Conservation (phyloP, 1,140 invertebrate genomes). For the Drosophila subobscura region DNA sequence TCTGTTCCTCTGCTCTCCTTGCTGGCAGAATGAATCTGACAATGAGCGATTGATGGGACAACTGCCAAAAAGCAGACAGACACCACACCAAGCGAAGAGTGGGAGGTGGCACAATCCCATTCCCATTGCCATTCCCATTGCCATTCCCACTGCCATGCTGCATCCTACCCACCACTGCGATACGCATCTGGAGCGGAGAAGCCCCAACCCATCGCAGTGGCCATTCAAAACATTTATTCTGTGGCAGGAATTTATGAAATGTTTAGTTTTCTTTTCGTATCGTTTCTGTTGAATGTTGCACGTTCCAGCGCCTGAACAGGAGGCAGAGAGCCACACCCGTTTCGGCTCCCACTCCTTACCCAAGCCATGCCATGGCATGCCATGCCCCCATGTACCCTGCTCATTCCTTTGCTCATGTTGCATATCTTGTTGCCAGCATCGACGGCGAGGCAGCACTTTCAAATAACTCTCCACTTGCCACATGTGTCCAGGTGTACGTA, state of each 20-base stretch:
- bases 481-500: conserved; percentile 1
- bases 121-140: no score
- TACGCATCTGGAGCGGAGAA: conserved; percentile 44
- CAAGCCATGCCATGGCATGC: conserved; percentile 1
- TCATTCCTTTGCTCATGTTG: conserved; percentile 14
- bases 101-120: not conserved
- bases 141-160: no score
- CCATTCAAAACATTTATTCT: conserved; percentile 47
- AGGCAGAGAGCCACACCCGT: conserved; percentile 38
- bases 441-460: conserved; percentile 50
- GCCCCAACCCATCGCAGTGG: not conserved
- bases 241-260: conserved; percentile 70
- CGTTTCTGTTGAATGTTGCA: conserved; percentile 46
- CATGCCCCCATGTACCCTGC: not conserved
- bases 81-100: no score
- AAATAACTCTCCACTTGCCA: conserved; percentile 50
- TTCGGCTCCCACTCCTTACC: conserved; percentile 9
- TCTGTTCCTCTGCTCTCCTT: not conserved
- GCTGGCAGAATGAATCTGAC: conserved; percentile 15
- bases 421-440: conserved; percentile 52
- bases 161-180: conserved; percentile 6
- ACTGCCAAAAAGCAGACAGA: conserved; percentile 39
- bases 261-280: conserved; percentile 48
- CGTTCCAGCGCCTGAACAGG: conserved; percentile 39
- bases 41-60: conserved; percentile 58